Evolutionary conservation across 2,113 vertebrate genomes (phyloP).

Genomic region (Salminus brasiliensis): DNA sequence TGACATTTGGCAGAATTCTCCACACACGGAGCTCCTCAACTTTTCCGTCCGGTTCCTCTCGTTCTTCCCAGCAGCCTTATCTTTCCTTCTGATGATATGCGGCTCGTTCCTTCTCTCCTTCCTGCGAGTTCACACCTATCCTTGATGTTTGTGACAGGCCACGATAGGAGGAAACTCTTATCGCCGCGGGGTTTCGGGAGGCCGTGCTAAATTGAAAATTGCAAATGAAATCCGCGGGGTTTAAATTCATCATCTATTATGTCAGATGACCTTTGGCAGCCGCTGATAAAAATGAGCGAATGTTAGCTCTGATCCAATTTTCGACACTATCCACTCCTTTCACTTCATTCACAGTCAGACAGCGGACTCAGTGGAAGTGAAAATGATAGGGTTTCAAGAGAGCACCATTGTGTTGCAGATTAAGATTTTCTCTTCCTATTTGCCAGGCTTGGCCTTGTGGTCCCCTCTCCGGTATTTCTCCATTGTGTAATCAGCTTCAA

Average conservation of each 20-base stretch:
- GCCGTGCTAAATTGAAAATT: conserved; percentile 96
- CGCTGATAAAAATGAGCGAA: conserved; percentile 95
- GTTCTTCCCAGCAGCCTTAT: conserved; percentile 85
- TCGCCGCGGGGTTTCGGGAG: conserved; percentile 88
- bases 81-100: conserved; percentile 82
- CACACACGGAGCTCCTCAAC: conserved; percentile 79
- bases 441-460: conserved; percentile 88
- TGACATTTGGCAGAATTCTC: conserved; percentile 83
- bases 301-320: conserved; percentile 97
- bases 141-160: conserved; percentile 95
- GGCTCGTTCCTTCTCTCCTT: conserved; percentile 59
- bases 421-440: conserved; percentile 98
- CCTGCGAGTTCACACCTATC: conserved; percentile 83
- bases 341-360: conserved; percentile 93
- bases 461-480: conserved; percentile 90
- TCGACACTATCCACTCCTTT: conserved; percentile 93
- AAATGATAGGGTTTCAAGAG: conserved; percentile 99
- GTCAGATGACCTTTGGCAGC: conserved; percentile 97
- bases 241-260: conserved; percentile 98
- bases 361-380: conserved; percentile 90
- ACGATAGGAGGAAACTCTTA: conserved; percentile 93
- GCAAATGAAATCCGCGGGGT: conserved; percentile 95
- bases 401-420: conserved; percentile 97
- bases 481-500: conserved; percentile 97
- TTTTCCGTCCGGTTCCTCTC: conserved; percentile 77